Base-by-base conservation (phyloP, 2,888 invertebrate genomes). In the Papilio protenor region DNA sequence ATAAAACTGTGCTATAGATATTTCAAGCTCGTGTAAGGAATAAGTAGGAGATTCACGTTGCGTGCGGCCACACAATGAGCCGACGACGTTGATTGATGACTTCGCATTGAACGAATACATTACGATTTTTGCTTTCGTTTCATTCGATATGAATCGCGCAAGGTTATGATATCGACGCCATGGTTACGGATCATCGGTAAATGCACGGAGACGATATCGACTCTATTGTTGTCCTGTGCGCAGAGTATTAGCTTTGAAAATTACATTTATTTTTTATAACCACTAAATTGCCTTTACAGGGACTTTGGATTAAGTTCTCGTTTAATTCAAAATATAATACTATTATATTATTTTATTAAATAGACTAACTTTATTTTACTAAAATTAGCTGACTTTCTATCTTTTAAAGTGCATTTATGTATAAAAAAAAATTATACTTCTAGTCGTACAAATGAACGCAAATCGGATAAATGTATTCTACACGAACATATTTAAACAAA, bases 41-140 rank as follows among this genome's bases (percentile, higher is more conserved):
- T 81, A 77, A 77, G 82, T 78, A 79, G 83, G 82, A 84, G 86
- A 86, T 83, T 77, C 80, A 82, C 86, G 91, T 92, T 92, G 92
- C 93, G 93, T 92, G 94, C 90, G 93, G 91, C 94, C 93, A 91
- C 94, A 94, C 94, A 94, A 94, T 92, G 91, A 92, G 92, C 90
- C 88, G 89, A 81, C 86, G 94, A 94, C 94, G 84, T 93, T 94
- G 94, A 94, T 94, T 90, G 92, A 94, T 94, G 92, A 87, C 88
- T 87, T 84, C 87, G 89, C 92, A 92, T 93, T 93, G 90, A 93
- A 93, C 92, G 94, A 94, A 94, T 93, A 94, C 94, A 94, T 94
- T 94, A 94, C 91, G 91, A 94, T 94, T 94, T 94, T 94, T 94
- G 94, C 94, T 94, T 94, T 94, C 94, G 90, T 87, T 87, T 86